Evolutionary conservation across 2,888 invertebrate genomes (phyloP).

Genomic region (Cerceris ruficornis): DNA sequence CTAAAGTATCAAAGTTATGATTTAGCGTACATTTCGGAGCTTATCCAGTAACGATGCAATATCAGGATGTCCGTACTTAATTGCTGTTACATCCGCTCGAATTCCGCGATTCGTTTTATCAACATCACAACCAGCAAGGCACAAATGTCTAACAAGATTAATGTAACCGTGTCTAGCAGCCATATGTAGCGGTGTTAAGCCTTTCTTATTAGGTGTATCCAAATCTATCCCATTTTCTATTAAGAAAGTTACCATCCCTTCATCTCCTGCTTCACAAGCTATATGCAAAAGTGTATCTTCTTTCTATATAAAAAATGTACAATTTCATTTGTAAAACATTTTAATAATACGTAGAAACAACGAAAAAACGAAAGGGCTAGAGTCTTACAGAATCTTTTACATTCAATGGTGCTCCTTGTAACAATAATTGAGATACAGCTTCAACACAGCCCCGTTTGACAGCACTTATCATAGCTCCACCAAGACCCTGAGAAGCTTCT

Average conservation of each 20-base stretch:
- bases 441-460: slow-evolving; percentile 80
- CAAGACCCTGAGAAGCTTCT: slow-evolving; percentile 78
- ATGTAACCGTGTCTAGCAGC: slow-evolving; percentile 88
- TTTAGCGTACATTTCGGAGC: slow-evolving; percentile 82
- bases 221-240: slow-evolving; percentile 81
- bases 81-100: slow-evolving; percentile 89
- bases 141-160: slow-evolving; percentile 86
- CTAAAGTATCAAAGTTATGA: not conserved
- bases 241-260: slow-evolving; percentile 76
- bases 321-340: slow-evolving; percentile 14
- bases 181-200: slow-evolving; percentile 87
- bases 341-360: not conserved
- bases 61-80: slow-evolving; percentile 88
- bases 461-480: slow-evolving; percentile 79
- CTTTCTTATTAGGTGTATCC: slow-evolving; percentile 85
- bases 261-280: slow-evolving; percentile 82
- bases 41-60: slow-evolving; percentile 87
- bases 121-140: slow-evolving; percentile 88
- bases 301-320: slow-evolving; percentile 81
- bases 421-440: slow-evolving; percentile 78
- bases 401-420: slow-evolving; percentile 79
- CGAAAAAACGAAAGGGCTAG: not conserved
- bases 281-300: slow-evolving; percentile 86
- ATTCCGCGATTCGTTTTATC: slow-evolving; percentile 87
- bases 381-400: slow-evolving; percentile 77